Evolutionary conservation across 2,113 vertebrate genomes (phyloP).

Genomic region (Entelurus aequoreus): DNA sequence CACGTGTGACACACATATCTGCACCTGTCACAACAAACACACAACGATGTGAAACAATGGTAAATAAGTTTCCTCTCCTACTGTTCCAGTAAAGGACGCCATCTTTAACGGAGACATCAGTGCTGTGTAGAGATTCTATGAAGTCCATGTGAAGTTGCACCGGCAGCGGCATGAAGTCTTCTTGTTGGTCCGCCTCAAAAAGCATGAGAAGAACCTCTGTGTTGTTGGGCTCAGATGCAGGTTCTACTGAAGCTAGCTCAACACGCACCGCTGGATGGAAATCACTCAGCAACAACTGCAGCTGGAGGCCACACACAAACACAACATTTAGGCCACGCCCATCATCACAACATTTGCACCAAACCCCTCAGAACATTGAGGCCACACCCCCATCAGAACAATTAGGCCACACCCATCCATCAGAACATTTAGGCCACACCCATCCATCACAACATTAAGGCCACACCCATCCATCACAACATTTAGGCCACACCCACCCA

Average conservation of each 20-base stretch:
- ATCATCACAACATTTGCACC: too few species aligned
- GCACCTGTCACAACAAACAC: conserved; percentile 35
- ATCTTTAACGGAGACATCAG: conserved; percentile 27
- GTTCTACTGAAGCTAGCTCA: conserved; percentile 25
- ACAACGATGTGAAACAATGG: neutral
- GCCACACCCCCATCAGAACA: too few species aligned
- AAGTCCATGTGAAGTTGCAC: conserved; percentile 30
- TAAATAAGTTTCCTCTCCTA: conserved; percentile 14
- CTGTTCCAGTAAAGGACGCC: conserved; percentile 58
- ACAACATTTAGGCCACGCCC: too few species aligned
- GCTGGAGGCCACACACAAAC: conserved; percentile 25
- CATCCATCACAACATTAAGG: too few species aligned
- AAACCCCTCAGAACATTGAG: too few species aligned
- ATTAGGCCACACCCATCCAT: too few species aligned
- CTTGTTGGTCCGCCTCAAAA: conserved; percentile 21
- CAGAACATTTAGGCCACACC: too few species aligned
- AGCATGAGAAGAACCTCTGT: conserved; percentile 33
- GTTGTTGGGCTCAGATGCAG: conserved; percentile 16
- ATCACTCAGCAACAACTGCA: conserved; percentile 45
- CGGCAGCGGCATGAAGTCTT: conserved; percentile 15
- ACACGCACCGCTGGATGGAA: conserved; percentile 17
- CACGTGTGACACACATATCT: conserved; percentile 56
- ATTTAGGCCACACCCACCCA: too few species aligned
- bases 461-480: too few species aligned
- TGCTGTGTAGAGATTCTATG: conserved; percentile 17